A percentile compares a stretch with the other conserved stretches of the same genome.
phyloP scores from a whole-genome alignment of 2,113 vertebrate genomes.

The Pteronura brasiliensis region DNA sequence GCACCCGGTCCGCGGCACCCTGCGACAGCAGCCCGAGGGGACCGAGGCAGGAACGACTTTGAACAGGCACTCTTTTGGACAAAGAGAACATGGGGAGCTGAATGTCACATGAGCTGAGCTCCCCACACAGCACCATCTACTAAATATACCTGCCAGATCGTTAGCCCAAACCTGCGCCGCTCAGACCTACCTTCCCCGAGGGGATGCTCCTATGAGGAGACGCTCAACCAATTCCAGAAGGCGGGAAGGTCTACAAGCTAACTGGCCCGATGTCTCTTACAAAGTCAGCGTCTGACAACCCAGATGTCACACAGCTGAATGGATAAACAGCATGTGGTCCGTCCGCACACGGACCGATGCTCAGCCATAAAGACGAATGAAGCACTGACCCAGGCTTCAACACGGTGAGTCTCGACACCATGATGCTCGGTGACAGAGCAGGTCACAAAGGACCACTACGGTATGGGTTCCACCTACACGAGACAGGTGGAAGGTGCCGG shows the following conservation, averaged over 20 bases:
- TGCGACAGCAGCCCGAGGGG: rapidly evolving
- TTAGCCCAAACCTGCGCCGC: background rate
- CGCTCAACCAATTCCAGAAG: background rate
- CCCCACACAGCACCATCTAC: background rate
- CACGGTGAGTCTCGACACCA: background rate
- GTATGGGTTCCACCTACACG: rapidly evolving
- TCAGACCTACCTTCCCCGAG: background rate
- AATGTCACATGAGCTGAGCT: background rate
- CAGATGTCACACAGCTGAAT: background rate
- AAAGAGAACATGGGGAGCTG: background rate
- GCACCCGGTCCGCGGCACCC: background rate
- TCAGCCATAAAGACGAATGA: background rate
- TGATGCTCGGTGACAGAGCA: background rate
- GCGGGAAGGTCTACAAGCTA: rapidly evolving
- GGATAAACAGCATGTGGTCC: background rate
- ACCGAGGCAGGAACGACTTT: background rate
- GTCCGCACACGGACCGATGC: rapidly evolving
- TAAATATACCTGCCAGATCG: background rate
- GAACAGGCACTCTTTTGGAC: too few relatives aligned
- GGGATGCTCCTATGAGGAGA: background rate
- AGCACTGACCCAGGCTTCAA: rapidly evolving
- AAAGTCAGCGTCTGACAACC: background rate
- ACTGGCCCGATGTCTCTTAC: background rate
- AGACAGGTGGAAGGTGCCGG: background rate
- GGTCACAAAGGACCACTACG: background rate